Evolutionary conservation across 1,140 invertebrate species (phyloP), one percentile per base, ranked within the genome.

Genomic region (Bombus terrestris): DNA sequence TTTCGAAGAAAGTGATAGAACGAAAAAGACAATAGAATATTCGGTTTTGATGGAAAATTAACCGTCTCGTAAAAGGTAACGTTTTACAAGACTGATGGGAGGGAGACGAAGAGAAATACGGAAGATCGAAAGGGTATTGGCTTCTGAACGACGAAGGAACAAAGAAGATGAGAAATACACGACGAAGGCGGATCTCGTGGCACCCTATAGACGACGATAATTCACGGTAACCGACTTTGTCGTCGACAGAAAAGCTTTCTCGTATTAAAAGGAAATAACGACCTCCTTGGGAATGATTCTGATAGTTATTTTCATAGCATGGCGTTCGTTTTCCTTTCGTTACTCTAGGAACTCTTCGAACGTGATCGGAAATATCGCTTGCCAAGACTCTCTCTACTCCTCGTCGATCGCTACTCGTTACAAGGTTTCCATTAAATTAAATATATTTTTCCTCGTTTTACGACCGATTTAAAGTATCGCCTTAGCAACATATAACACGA

Each of bases 101-200:
- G 18, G 9, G 28, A 74, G 78, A 57, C 18, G 1, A 22, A 53
- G 47, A 53, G 47, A 53, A 53, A 53, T 53, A 53, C 47, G 18
- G 47, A 22, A 53, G 18, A 22, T 53, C 47, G 47, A 53, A 53
- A 53, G 18, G 47, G 62, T 77, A 84, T 88, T 47, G 73, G 77
- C 66, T 73, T 62, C 47, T 18, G 77, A 81, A 72, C 43, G 71
- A 32, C 57, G 76, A 86, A 89, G 85, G 88, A 91, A 85, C 84
- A 88, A 53, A 83, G 73, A 39, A 76, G 90, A 89, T 80, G 87
- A 89, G 87, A 90, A 37, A 18, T 93, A 94, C 94, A 94, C 90
- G 94, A 89, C 91, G 91, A 93, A 92, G 93, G 93, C 93, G 94
- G 93, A 92, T 93, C 93, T 91, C 68, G 73, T 28, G 88, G 90